A percentile compares a stretch with the other conserved stretches of the same genome.
phyloP scores from a whole-genome alignment of 2,888 invertebrate species.

The Toxonevra muliebris region DNA sequence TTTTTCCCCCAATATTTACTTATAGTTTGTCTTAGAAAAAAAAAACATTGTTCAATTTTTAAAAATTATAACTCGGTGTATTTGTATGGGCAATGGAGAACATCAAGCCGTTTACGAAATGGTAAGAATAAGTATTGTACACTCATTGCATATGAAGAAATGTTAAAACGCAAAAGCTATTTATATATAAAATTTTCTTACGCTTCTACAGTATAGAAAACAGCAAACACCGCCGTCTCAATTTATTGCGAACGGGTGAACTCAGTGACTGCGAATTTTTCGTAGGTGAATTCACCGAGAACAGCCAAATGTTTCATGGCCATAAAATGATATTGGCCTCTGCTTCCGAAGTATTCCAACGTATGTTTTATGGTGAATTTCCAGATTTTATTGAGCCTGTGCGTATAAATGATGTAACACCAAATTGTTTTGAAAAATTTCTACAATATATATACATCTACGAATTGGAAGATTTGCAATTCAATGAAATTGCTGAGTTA shows the following conservation, averaged over 20 bases:
- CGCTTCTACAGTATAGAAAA: conserved; percentile 30
- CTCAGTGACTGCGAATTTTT: conserved; percentile 45
- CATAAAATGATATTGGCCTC: conserved; percentile 44
- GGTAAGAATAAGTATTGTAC: too few species aligned
- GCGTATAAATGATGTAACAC: conserved; percentile 42
- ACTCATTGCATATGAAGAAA: too few species aligned
- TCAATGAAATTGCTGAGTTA: conserved; percentile 33
- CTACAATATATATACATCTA: conserved; percentile 47
- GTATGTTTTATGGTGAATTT: conserved; percentile 35
- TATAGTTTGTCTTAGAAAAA: too few species aligned
- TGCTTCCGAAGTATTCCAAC: conserved; percentile 45
- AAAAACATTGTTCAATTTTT: too few species aligned
- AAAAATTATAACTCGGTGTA: too few species aligned
- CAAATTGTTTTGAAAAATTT: conserved; percentile 44
- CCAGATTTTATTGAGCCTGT: conserved; percentile 34
- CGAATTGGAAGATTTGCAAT: conserved; percentile 37
- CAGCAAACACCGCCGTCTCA: conserved; percentile 47
- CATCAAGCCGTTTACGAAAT: too few species aligned
- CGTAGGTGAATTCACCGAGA: conserved; percentile 34
- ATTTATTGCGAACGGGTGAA: conserved; percentile 41
- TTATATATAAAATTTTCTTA: not conserved
- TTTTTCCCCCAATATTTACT: too few species aligned
- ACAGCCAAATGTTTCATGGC: conserved; percentile 63
- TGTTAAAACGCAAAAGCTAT: not conserved
- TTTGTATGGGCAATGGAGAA: too few species aligned